Base-by-base conservation (phyloP, 1,140 invertebrate species). In the Drosophila malerkotliana region DNA sequence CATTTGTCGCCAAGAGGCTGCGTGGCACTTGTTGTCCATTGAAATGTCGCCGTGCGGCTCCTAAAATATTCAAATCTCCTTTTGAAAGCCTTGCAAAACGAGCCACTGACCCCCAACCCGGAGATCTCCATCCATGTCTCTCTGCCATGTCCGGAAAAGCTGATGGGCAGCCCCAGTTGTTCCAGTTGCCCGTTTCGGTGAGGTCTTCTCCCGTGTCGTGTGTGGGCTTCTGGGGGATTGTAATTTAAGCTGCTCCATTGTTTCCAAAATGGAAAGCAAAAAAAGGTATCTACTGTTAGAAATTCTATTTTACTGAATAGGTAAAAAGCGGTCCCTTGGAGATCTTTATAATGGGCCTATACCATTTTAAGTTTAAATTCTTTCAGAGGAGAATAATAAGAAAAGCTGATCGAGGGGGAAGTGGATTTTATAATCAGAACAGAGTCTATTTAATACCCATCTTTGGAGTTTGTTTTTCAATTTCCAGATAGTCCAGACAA, bases 1-100 rank as follows among this genome's bases (percentile, higher is more conserved):
- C 82, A 78, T 84, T 85, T 81, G 77, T 85, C 81, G 74, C 71
- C 74, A 58, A 54, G 62, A 45, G 30, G 66, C 63, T 78, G 82
- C 82, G 61, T 78, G 77, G 78, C 83, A 87, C 82, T 87, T 64
- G 67, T 55, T 62, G 69, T 63, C 82, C 78, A 87, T 88, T 87
- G 82, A 85, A 85, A 85, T 87, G 83, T 88, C 83, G 66, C 66
- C 71, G 39, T 58, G 69, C 61, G 69, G 41, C 83, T 68, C 71
- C 75, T 87, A 82, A 87, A 87, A 87, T 87, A 87, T 87, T 85
- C 83, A 87, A 87, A 87, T 77, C 83, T 88, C 63, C 77, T 87
- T 79, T 82, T 82, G 84, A 88, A 82, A 76, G 85, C 77, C 83
- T 83, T 88, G 75, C 79, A 88, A 64, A 87, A 54, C 79, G 60